Conservation (phyloP, 2,113 vertebrate genomes). For the Brachirus orientalis region DNA sequence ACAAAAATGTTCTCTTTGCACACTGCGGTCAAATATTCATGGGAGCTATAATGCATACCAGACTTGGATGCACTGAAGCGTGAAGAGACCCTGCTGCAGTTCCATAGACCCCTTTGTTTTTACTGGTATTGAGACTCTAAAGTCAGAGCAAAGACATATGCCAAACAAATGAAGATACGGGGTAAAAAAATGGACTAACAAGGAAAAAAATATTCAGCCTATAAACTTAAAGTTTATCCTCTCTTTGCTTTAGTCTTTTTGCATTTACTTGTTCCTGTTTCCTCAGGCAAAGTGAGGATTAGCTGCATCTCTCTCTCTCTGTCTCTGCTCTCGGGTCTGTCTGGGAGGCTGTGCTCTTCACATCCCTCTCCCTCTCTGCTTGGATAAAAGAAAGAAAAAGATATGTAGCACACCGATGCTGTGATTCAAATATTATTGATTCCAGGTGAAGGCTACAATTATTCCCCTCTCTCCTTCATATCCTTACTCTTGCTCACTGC, state of each 20-base stretch:
- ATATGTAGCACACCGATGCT: conserved; percentile 48
- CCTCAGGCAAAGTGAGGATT: conserved; percentile 37
- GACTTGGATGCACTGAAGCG: neutral
- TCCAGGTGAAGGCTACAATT: conserved; percentile 62
- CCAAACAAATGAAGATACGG: conserved; percentile 15
- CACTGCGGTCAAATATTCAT: conserved; percentile 44
- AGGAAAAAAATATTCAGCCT: conserved; percentile 20
- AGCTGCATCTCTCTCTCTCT: conserved; percentile 1
- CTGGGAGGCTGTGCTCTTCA: conserved; percentile 38
- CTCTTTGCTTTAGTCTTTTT: conserved; percentile 42
- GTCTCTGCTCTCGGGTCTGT: conserved; percentile 39
- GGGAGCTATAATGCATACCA: conserved; percentile 11
- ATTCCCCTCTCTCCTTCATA: conserved; percentile 50
- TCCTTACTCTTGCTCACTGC: conserved; percentile 31
- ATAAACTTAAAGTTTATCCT: conserved; percentile 29
- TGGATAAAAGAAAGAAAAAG: conserved; percentile 44
- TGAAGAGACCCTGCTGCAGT: neutral
- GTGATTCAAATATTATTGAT: conserved; percentile 72
- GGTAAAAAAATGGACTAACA: conserved; percentile 12
- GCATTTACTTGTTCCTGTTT: conserved; percentile 22
- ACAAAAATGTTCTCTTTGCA: conserved; percentile 20
- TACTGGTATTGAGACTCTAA: neutral
- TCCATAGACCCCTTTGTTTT: conserved; percentile 9
- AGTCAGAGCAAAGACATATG: conserved; percentile 21
- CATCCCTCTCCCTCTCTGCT: conserved; percentile 61